Conservation (phyloP, 2,113 vertebrate species). For the Mesitornis unicolor region DNA sequence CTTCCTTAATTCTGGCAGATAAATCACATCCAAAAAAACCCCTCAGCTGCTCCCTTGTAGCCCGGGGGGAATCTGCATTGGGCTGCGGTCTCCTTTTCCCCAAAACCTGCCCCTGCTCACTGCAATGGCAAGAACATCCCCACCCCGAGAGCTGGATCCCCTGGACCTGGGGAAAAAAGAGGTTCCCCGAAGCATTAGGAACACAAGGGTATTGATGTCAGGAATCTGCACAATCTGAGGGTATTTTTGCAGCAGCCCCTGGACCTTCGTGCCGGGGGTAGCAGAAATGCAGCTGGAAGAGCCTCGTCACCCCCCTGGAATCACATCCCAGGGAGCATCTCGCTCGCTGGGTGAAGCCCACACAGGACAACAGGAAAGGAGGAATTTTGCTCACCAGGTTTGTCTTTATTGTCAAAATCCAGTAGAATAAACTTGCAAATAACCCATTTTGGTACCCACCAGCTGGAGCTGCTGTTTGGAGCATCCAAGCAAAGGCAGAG, state of each 20-base stretch:
- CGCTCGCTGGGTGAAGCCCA: background rate
- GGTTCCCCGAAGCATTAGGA: background rate
- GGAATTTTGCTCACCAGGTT: too few relatives aligned
- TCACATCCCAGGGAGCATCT: accelerated
- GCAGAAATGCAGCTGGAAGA: background rate
- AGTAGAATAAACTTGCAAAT: background rate
- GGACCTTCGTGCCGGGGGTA: accelerated
- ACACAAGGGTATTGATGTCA: accelerated
- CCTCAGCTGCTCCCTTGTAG: background rate
- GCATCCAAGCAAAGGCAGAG: background rate
- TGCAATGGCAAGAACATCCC: accelerated
- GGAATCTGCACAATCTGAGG: background rate
- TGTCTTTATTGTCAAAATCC: background rate
- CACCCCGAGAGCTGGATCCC: accelerated
- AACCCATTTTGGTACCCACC: background rate
- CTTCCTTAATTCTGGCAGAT: accelerated
- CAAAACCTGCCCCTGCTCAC: background rate
- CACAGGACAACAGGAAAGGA: background rate
- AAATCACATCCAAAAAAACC: accelerated
- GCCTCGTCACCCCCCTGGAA: accelerated
- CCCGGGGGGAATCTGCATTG: background rate
- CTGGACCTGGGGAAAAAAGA: too few relatives aligned
- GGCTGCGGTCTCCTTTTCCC: background rate
- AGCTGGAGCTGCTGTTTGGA: background rate
- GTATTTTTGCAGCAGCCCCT: background rate